These are phyloP conservation scores for Saxidomus purpurata DNA, from an alignment of 1,140 invertebrate species.

Conservation along the genomic window DNA sequence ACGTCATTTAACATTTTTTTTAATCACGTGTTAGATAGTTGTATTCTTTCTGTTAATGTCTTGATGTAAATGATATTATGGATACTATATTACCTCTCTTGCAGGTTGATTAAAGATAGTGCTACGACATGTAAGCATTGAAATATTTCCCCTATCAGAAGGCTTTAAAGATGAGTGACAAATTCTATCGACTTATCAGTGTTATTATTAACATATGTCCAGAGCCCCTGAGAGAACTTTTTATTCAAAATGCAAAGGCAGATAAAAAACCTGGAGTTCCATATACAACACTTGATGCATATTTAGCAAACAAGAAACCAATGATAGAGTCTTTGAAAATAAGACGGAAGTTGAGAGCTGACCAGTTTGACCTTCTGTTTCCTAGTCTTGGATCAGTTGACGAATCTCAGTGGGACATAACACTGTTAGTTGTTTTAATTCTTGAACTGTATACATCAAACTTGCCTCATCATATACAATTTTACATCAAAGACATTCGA, in stretches of 20 bases:
- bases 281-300: neutral
- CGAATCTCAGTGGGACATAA: conserved; percentile 1
- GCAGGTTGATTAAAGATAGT: too few species aligned
- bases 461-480: neutral
- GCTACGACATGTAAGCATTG: too few species aligned
- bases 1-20: too few species aligned
- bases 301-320: neutral
- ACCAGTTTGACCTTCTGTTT: neutral
- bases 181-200: neutral
- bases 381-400: neutral
- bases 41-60: too few species aligned
- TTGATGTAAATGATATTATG: too few species aligned
- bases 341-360: too few species aligned
- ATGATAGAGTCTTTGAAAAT: neutral
- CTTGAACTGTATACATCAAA: neutral
- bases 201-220: neutral
- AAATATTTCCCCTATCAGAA: too few species aligned
- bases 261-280: neutral
- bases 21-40: too few species aligned
- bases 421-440: neutral
- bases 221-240: neutral
- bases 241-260: neutral
- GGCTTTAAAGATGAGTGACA: neutral
- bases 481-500: neutral
- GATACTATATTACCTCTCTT: too few species aligned